Evolutionary conservation across 2,888 invertebrate genomes (phyloP), one percentile per base, ranked within the genome.

Genomic region (Rhaphigaster nebulosa): DNA sequence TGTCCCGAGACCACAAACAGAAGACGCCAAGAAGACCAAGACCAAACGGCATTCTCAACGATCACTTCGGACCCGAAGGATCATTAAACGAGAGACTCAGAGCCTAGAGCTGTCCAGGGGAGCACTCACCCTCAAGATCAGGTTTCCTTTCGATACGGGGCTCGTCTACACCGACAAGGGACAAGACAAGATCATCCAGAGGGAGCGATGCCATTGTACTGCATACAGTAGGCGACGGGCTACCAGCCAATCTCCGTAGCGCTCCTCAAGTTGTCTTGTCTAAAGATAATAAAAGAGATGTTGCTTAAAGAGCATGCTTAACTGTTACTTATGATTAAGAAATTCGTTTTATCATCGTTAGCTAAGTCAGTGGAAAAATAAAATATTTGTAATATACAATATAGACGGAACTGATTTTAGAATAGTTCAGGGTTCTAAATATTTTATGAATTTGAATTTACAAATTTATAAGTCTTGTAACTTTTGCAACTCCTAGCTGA

Each of bases 131-230:
- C 92, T 94, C 23, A 92, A 93, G 0, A 93, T 94, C 26, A 93
- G 93, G 93, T 94, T 94, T 92, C 94, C 94, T 23, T 92, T 94
- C 0, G 93, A 94, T 91, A 93, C 94, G 13, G 91, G 92, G 18
- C 93, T 94, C 0, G 93, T 93, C 88, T 92, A 94, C 38, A 93
- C 93, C 29, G 92, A 93, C 90, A 93, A 93, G 15, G 92, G 92
- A 88, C 92, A 92, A 23, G 93, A 93, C 90, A 93, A 93, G 90
- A 87, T 93, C 87, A 90, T 94, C 60, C 92, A 92, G 34, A 91
- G 91, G 29, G 92, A 92, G 60, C 92, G 91, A 80, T 92, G 92
- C 84, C 90, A 92, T 52, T 93, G 93, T 91, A 91, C 91, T 60
- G 91, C 92, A n/a, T 38, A 38, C 23, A 23, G 20, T 15, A 76